Conservation (phyloP, 2,888 invertebrate genomes). For the Habrosyne pyritoides region DNA sequence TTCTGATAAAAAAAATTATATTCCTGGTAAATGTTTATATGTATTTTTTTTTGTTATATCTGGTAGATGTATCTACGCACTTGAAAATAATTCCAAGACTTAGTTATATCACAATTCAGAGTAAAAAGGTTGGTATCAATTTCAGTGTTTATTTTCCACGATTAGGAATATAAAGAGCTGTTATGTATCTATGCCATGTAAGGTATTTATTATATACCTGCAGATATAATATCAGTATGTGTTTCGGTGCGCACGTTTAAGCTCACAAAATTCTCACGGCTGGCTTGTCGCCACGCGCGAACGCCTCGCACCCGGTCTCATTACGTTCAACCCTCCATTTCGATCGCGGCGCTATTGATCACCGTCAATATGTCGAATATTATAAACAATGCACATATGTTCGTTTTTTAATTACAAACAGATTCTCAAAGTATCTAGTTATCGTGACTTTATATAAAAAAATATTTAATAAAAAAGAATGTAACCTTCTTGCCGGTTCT, state of each 20-base stretch:
- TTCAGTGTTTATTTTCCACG: too few species aligned
- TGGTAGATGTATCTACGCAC: too few species aligned
- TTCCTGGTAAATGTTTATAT: too few species aligned
- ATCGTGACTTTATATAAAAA: conserved; percentile 3
- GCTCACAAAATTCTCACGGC: conserved; percentile 72
- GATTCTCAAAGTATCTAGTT: conserved; percentile 11
- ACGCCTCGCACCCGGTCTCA: conserved; percentile 70
- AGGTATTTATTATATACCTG: not conserved
- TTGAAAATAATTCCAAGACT: too few species aligned
- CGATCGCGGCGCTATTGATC: conserved; percentile 64
- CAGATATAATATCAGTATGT: not conserved
- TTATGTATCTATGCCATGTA: too few species aligned
- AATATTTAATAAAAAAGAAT: too few species aligned
- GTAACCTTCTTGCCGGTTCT: too few species aligned
- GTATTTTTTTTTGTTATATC: too few species aligned
- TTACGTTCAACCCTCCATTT: conserved; percentile 59
- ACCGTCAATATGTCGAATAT: conserved; percentile 57
- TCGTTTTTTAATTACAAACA: conserved; percentile 25
- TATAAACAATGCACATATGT: conserved; percentile 33
- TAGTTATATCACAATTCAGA: too few species aligned
- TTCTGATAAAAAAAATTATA: too few species aligned
- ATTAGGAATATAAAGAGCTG: too few species aligned
- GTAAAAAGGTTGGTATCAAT: too few species aligned
- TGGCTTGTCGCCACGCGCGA: conserved; percentile 71
- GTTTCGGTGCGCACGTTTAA: conserved; percentile 26